phyloP scores from a whole-genome alignment of 2,797 vertebrate genomes.

The Myotis daubentonii region DNA sequence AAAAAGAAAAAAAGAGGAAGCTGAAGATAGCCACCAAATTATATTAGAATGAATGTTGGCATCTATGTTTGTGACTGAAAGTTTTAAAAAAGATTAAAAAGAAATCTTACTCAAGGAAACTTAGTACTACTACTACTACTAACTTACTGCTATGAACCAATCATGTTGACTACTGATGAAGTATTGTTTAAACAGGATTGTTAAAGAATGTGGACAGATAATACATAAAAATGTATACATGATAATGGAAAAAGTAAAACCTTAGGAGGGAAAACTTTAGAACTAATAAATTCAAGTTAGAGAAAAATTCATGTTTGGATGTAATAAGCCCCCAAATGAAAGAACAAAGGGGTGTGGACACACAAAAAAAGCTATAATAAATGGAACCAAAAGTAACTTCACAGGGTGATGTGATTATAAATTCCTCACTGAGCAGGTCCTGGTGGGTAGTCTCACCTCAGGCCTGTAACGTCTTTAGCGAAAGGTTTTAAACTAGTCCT shows the following conservation, averaged over 20 bases:
- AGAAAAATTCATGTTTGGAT: conserved; percentile 23
- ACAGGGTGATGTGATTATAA: background rate
- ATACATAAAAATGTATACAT: background rate
- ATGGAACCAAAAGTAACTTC: background rate
- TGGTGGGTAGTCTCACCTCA: background rate
- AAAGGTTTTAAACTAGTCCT: background rate
- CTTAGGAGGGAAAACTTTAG: background rate
- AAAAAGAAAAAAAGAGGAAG: background rate
- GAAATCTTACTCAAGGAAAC: conserved; percentile 26
- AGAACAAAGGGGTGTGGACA: background rate
- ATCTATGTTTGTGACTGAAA: background rate
- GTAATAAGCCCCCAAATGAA: background rate
- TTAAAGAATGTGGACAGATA: background rate
- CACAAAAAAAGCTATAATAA: background rate
- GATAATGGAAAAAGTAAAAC: conserved; percentile 22
- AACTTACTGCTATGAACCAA: background rate
- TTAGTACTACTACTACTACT: background rate
- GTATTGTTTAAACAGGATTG: conserved; percentile 3
- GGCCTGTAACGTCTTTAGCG: background rate
- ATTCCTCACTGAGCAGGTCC: background rate
- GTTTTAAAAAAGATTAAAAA: background rate
- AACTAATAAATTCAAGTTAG: conserved; percentile 28
- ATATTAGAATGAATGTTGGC: conserved; percentile 7
- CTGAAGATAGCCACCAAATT: background rate
- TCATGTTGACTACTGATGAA: background rate